Base-by-base conservation (phyloP, 1,140 invertebrate species). In the Diachasmimorpha longicaudata region DNA sequence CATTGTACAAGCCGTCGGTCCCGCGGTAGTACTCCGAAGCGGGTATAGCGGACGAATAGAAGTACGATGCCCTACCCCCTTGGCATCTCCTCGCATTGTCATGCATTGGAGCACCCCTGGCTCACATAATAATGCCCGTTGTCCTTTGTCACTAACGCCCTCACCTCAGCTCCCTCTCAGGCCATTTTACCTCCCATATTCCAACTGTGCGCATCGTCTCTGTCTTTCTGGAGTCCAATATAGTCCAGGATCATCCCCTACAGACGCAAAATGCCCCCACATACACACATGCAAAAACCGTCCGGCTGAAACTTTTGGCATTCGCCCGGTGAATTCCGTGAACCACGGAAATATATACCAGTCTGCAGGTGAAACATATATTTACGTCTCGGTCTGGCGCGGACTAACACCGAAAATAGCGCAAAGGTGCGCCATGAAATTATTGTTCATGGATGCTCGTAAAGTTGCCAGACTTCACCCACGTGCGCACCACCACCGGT, bases 131-230 rank as follows among this genome's bases (percentile, higher is more conserved):
- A 85, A 85, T 80, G 77, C 79, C 77, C 19, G 55, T 77, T 36
- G 52, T 82, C 81, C 83, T 84, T 84, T 84, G 82, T 84, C 82
- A 81, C 70, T 83, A 79, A 81, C 82, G 79, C 70, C 79, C 75
- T 79, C 81, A 76, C 78, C 69, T 81, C 78, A 75, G 3, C 14
- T 16, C n/a, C n/a, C 46, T 52, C 42, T 37, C 44, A 55, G n/a
- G n/a, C 25, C 44, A 21, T 37, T 55, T 37, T 31, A 55, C 46
- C 48, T 37, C 39, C 25, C n/a, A 39, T 68, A 39, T 68, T 68
- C 58, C 58, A 55, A 63, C 19, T 19, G 58, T 63, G 58, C 23
- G 23, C 58, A 63, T 63, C 58, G 58, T 14, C 58, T 63, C 58
- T 63, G 58, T 25, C 58, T 63, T 63, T 23, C 58, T 14, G 23